These are phyloP conservation scores for Ophthalmolycus amberensis DNA, from an alignment of 2,113 vertebrate species.

Conservation along the genomic window DNA sequence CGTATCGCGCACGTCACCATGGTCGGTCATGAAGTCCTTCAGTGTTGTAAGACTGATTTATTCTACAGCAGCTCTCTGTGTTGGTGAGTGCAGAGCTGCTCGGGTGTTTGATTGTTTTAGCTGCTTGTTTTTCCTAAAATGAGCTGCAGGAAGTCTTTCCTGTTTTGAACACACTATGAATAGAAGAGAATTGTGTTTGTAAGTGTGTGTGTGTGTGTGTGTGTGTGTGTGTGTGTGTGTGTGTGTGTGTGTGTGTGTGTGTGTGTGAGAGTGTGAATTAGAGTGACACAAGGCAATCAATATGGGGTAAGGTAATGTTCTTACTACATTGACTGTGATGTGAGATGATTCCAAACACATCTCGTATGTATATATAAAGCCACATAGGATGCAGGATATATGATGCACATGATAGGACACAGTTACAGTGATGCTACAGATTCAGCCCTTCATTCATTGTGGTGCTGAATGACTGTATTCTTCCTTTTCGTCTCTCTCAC, in stretches of 20 bases:
- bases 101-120: slow-evolving; percentile 70
- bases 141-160: slow-evolving; percentile 83
- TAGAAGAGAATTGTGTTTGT: slow-evolving; percentile 66
- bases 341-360: neutral
- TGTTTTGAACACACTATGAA: slow-evolving; percentile 82
- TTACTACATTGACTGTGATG: neutral
- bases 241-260: slow-evolving; percentile 29
- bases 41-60: slow-evolving; percentile 21
- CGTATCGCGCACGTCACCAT: neutral
- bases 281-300: neutral
- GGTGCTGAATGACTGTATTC: slow-evolving; percentile 27
- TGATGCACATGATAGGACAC: neutral
- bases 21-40: neutral
- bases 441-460: neutral
- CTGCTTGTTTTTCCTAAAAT: slow-evolving; percentile 81
- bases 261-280: neutral
- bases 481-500: slow-evolving; percentile 57
- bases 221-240: slow-evolving; percentile 36
- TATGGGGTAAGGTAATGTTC: neutral
- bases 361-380: neutral
- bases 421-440: neutral
- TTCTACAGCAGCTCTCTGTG: slow-evolving; percentile 13
- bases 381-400: neutral
- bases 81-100: slow-evolving; percentile 29
- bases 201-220: neutral